Base-by-base conservation (phyloP, 2,113 vertebrate species). In the Rhinoderma darwinii region DNA sequence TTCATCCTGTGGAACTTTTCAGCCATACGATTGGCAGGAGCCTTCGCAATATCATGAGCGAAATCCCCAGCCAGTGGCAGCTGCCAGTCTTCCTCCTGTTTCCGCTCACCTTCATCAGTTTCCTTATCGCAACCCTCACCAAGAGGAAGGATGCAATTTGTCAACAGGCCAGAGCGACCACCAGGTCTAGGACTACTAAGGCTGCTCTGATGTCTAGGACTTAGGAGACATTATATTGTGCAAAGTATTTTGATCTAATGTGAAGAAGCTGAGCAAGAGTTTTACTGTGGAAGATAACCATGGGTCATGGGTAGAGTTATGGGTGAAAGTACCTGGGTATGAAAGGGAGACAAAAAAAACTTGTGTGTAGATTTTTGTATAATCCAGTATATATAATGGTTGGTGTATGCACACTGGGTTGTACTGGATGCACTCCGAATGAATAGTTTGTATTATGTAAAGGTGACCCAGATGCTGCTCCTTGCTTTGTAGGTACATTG, bases 21-120 rank as follows among this genome's bases (percentile, higher is more conserved):
- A 50, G 78, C 30, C 86, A 75, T n/a, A 54, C 27, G 0, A n/a
- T 82, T 12, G 86, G 78, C 8, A 43, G 41, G 22, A 87, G 86
- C 50, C 79, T 87, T 14, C 86, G 86, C 0, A 82, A 87, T 30
- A 41, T 82, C 18, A 87, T 87, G 86, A 87, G 63, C 18, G 86
- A 87, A 54, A 63, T 87, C 27, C 86, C 86, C 39, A 87, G 78
- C 68, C 86, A 87, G 22, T 87, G 86, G 86, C 86, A 87, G 86
- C 66, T 51, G 7, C 50, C 56, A 0, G 37, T 82, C 27, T 82
- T 87, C 15, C 59, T 76, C 27, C 25, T 76, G 25, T 14, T 66
- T n/a, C 66, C 54, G 0, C 32, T 88, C 11, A 43, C 37, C n/a
- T 59, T 39, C 44, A 70, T 79, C 54, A 76, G 15, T 20, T 3